Conservation (phyloP, 2,797 vertebrate species). For the Tenualosa thibaudeaui region DNA sequence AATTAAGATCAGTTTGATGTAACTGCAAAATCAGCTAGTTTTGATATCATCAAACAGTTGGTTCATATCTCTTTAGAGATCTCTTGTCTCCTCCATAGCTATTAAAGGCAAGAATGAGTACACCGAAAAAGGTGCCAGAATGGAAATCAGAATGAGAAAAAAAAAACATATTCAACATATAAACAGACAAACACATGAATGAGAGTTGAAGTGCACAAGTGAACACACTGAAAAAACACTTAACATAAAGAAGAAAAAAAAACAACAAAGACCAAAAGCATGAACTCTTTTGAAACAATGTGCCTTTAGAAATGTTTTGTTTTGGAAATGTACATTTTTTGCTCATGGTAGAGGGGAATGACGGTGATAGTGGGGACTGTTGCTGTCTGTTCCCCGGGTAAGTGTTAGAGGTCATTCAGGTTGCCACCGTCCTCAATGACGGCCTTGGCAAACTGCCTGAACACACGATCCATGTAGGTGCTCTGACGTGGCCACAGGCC, state of each 20-base stretch:
- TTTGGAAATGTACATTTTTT: constrained; percentile 56
- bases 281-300: constrained; percentile 49
- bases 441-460: constrained; percentile 95
- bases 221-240: not conserved
- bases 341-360: constrained; percentile 55
- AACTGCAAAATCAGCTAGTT: constrained; percentile 7
- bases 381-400: constrained; percentile 15
- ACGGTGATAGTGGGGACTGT: not conserved
- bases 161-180: not conserved
- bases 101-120: constrained; percentile 9
- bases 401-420: constrained; percentile 73
- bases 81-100: not conserved
- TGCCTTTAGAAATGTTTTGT: constrained; percentile 58
- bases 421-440: constrained; percentile 87
- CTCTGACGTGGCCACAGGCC: constrained; percentile 93
- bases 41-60: constrained; percentile 8
- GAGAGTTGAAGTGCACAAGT: not conserved
- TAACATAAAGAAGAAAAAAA: not conserved
- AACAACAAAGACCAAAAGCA: constrained; percentile 21
- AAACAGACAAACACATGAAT: not conserved
- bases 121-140: not conserved
- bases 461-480: constrained; percentile 98
- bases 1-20: constrained; percentile 22
- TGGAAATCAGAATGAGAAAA: not conserved
- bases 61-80: not conserved